These are phyloP conservation scores for Andricus quercusramuli DNA, from an alignment of 2,888 invertebrate genomes.

Conservation along the genomic window DNA sequence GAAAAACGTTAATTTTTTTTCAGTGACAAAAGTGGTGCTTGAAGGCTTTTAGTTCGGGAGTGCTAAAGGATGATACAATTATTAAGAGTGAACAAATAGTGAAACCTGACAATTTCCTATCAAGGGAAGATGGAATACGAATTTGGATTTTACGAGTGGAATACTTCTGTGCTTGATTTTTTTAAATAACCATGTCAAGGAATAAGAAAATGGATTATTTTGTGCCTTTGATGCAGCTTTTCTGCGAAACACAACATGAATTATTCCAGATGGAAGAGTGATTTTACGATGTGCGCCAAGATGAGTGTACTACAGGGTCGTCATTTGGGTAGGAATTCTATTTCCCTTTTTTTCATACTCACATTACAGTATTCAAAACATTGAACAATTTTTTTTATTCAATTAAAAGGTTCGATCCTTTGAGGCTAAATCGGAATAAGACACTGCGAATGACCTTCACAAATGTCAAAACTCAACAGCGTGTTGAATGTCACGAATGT, in stretches of 20 bases:
- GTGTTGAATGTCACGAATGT: too few relatives aligned
- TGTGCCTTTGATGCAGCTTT: slow-evolving; percentile 41
- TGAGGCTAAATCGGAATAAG: background rate
- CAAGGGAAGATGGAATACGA: slow-evolving; percentile 14
- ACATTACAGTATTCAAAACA: background rate
- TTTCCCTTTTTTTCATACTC: background rate
- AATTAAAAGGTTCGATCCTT: too few relatives aligned
- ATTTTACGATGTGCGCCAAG: slow-evolving; percentile 75
- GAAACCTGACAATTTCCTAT: background rate
- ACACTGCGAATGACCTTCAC: background rate
- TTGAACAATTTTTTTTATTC: too few relatives aligned
- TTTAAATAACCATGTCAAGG: slow-evolving; percentile 8
- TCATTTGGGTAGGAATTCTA: slow-evolving; percentile 72
- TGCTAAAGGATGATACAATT: background rate
- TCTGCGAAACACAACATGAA: slow-evolving; percentile 40
- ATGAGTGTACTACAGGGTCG: slow-evolving; percentile 78
- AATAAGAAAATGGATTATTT: slow-evolving; percentile 30
- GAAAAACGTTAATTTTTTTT: background rate
- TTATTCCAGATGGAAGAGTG: slow-evolving; percentile 45
- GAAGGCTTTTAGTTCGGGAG: background rate
- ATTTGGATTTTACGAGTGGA: slow-evolving; percentile 32
- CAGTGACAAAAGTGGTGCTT: background rate
- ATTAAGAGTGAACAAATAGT: slow-evolving; percentile 5
- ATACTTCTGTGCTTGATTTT: slow-evolving; percentile 34
- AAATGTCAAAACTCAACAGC: background rate